These are phyloP conservation scores for Emydura subglobosa DNA, from an alignment of 2,113 vertebrate species.

Conservation along the genomic window DNA sequence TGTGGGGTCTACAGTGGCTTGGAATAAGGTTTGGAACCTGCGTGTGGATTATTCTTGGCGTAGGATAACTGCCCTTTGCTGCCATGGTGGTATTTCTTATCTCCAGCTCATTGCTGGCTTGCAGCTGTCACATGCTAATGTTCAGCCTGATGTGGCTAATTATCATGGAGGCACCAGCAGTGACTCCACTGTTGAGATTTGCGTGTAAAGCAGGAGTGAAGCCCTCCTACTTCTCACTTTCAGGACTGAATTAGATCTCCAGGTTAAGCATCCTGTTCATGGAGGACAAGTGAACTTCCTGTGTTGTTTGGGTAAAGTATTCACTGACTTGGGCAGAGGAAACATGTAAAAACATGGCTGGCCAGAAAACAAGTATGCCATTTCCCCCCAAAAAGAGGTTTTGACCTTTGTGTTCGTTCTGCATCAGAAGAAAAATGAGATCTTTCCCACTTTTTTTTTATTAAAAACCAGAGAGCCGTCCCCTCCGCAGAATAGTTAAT, in stretches of 20 bases:
- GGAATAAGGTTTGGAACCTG: constrained; percentile 46
- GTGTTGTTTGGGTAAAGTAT: constrained; percentile 7
- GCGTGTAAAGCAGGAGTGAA: background rate
- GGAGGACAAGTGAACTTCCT: constrained; percentile 10
- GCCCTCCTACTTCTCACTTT: background rate
- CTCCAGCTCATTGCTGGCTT: background rate
- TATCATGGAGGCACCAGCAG: background rate
- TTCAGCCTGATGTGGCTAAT: constrained; percentile 4
- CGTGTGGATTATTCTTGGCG: constrained; percentile 41
- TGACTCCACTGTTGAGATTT: background rate
- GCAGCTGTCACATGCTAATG: background rate
- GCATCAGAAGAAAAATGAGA: background rate
- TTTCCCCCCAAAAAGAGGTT: background rate
- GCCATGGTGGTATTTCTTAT: constrained; percentile 47
- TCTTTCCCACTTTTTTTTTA: background rate
- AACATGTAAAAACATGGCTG: background rate
- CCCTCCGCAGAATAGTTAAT: background rate
- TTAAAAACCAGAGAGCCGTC: background rate
- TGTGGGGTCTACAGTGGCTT: background rate
- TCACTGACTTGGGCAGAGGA: background rate
- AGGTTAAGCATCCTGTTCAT: constrained; percentile 25
- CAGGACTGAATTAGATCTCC: background rate
- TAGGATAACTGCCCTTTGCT: background rate
- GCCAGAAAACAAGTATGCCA: background rate
- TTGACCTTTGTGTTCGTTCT: background rate